A percentile compares a stretch with the other conserved stretches of the same genome.
phyloP scores from a whole-genome alignment of 1,140 invertebrate genomes.

The Aricia agestis region DNA sequence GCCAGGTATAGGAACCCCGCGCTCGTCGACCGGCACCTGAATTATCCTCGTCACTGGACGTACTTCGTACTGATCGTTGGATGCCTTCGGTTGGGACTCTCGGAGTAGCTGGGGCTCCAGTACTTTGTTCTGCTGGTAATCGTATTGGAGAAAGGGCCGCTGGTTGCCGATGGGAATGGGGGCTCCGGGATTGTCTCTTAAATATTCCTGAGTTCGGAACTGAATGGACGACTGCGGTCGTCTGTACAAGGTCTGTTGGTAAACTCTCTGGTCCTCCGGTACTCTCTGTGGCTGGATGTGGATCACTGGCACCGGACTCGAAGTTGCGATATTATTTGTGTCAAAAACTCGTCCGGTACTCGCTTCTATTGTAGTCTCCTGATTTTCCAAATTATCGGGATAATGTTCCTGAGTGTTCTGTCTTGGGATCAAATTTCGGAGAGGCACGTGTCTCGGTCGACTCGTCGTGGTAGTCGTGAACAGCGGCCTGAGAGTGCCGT shows the following conservation, averaged over 20 bases:
- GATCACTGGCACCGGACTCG: conserved; percentile 66
- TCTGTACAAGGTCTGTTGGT: conserved; percentile 72
- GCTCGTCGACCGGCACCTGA: conserved; percentile 59
- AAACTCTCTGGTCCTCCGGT: conserved; percentile 55
- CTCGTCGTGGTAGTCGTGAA: conserved; percentile 79
- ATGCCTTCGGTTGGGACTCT: conserved; percentile 45
- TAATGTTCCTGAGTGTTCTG: conserved; percentile 69
- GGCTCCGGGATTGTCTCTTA: conserved; percentile 71
- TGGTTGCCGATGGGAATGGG: conserved; percentile 72
- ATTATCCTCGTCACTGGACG: conserved; percentile 55
- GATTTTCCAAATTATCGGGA: conserved; percentile 64
- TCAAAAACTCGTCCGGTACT: conserved; percentile 68
- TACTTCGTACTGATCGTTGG: conserved; percentile 49
- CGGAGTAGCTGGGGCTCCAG: conserved; percentile 65
- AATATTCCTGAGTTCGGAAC: conserved; percentile 68
- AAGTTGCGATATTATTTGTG: conserved; percentile 60
- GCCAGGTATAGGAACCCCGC: conserved; percentile 58
- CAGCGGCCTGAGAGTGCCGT: conserved; percentile 78
- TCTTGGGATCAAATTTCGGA: conserved; percentile 61
- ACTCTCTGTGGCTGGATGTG: conserved; percentile 60
- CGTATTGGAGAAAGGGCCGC: conserved; percentile 70
- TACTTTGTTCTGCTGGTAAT: conserved; percentile 61
- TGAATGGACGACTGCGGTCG: conserved; percentile 68
- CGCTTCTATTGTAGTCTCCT: conserved; percentile 70
- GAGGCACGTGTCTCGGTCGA: conserved; percentile 62